Percentiles rank a stretch among this genome's conserved stretches.
These are phyloP conservation scores for Dendrocincla tyrannina DNA, from an alignment of 2,797 vertebrate genomes.

Conservation along the genomic window DNA sequence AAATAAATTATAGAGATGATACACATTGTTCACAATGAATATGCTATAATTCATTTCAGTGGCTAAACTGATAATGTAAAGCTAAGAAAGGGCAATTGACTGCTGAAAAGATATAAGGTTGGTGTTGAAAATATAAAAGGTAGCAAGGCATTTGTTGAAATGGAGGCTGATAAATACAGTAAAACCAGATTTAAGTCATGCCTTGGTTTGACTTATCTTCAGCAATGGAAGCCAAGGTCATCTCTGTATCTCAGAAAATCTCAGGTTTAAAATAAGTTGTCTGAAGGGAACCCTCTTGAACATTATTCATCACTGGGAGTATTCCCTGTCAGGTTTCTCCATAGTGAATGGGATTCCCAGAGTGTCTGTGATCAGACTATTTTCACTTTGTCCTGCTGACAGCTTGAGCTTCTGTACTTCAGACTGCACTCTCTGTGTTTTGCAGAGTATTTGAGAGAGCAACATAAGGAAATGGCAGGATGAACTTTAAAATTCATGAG, in stretches of 20 bases:
- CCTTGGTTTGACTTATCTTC: slow-evolving; percentile 76
- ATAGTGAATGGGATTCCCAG: slow-evolving; percentile 53
- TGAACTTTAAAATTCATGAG: slow-evolving; percentile 66
- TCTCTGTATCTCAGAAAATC: slow-evolving; percentile 71
- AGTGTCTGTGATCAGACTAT: slow-evolving; percentile 55
- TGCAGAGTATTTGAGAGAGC: not conserved
- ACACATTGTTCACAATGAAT: slow-evolving; percentile 74
- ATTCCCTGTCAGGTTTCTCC: slow-evolving; percentile 61
- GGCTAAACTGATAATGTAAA: slow-evolving; percentile 80
- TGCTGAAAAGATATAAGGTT: slow-evolving; percentile 67
- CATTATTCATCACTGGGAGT: slow-evolving; percentile 62
- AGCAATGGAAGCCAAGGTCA: slow-evolving; percentile 62
- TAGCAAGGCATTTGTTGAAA: slow-evolving; percentile 73
- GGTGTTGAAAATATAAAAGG: slow-evolving; percentile 74
- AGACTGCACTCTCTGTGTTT: slow-evolving; percentile 13
- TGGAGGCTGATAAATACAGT: slow-evolving; percentile 73
- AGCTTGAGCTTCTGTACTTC: slow-evolving; percentile 42
- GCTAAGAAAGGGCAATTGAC: slow-evolving; percentile 73
- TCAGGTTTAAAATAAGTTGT: slow-evolving; percentile 74
- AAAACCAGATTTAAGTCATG: slow-evolving; percentile 75
- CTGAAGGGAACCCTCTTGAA: slow-evolving; percentile 67
- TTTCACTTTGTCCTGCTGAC: slow-evolving; percentile 44
- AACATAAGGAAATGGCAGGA: slow-evolving; percentile 21
- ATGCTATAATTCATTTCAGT: slow-evolving; percentile 77
- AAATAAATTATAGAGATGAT: slow-evolving; percentile 72